Percentiles rank a stretch among this genome's conserved stretches.
phyloP scores from a whole-genome alignment of 64 coral and sea anemone species.

The Trachythela sp. region DNA sequence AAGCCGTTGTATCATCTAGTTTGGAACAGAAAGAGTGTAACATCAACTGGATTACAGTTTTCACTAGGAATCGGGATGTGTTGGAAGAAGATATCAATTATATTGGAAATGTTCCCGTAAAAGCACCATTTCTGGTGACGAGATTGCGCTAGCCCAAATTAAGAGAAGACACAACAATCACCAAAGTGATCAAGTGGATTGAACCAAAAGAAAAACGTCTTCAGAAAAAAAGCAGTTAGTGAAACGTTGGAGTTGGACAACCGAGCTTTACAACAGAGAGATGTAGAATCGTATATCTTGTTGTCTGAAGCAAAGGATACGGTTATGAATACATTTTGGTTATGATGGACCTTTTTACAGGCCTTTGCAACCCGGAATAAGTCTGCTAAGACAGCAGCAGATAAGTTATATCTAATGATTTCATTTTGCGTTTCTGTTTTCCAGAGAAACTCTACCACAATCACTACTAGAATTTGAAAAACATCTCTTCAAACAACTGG shows the following conservation, averaged over 20 bases:
- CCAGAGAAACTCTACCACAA: background rate
- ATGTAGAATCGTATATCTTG: background rate
- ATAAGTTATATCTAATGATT: background rate
- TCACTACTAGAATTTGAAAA: conserved; percentile 1
- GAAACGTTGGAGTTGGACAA: background rate
- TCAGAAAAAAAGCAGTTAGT: too few relatives aligned
- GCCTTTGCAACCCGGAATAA: background rate
- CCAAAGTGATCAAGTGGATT: background rate
- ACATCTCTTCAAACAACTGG: background rate
- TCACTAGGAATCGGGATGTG: too few relatives aligned
- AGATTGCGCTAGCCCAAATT: background rate
- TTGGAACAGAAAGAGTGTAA: too few relatives aligned
- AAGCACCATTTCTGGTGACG: too few relatives aligned
- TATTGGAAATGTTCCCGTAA: too few relatives aligned
- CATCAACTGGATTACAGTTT: too few relatives aligned
- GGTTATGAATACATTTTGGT: conserved; percentile 20
- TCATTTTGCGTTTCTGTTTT: background rate
- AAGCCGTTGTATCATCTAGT: too few relatives aligned
- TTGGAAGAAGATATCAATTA: too few relatives aligned
- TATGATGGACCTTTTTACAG: background rate
- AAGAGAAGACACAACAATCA: background rate
- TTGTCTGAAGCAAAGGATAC: background rate
- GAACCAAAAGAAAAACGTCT: background rate
- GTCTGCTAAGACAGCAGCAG: background rate
- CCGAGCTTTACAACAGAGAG: background rate